Evolutionary conservation across 1,140 invertebrate species (phyloP).

Genomic region (Drosophila hydei): DNA sequence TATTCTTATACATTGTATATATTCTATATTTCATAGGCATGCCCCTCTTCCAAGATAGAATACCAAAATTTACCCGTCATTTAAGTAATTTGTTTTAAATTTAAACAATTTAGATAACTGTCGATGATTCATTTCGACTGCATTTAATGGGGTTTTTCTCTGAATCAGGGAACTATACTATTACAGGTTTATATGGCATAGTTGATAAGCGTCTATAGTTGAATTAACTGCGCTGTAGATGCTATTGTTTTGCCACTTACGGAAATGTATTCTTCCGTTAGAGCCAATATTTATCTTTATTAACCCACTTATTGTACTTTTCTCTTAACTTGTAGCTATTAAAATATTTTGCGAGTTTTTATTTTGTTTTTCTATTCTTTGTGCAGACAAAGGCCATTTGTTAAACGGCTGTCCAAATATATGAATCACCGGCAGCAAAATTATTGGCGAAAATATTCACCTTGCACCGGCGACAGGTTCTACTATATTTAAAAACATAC

Average conservation of each 20-base stretch:
- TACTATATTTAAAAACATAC: background rate
- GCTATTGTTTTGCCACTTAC: background rate
- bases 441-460: slow-evolving; percentile 4
- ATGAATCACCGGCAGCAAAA: slow-evolving; percentile 51
- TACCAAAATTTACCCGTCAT: too few species aligned
- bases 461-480: background rate
- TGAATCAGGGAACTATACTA: too few species aligned
- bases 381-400: slow-evolving; percentile 24
- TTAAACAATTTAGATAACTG: too few species aligned
- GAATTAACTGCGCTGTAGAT: too few species aligned
- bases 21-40: too few species aligned
- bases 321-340: background rate
- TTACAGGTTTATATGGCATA: too few species aligned
- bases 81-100: too few species aligned
- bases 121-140: too few species aligned
- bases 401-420: slow-evolving; percentile 33
- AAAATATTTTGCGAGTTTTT: background rate
- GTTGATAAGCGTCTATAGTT: too few species aligned
- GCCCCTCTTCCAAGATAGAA: too few species aligned
- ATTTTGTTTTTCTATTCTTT: background rate
- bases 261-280: background rate
- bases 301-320: background rate
- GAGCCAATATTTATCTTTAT: background rate
- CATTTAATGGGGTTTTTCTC: too few species aligned
- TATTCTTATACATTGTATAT: too few species aligned